Evolutionary conservation across 2,113 vertebrate species (phyloP), one percentile per base, ranked within the genome.

Genomic region (Phycodurus eques): DNA sequence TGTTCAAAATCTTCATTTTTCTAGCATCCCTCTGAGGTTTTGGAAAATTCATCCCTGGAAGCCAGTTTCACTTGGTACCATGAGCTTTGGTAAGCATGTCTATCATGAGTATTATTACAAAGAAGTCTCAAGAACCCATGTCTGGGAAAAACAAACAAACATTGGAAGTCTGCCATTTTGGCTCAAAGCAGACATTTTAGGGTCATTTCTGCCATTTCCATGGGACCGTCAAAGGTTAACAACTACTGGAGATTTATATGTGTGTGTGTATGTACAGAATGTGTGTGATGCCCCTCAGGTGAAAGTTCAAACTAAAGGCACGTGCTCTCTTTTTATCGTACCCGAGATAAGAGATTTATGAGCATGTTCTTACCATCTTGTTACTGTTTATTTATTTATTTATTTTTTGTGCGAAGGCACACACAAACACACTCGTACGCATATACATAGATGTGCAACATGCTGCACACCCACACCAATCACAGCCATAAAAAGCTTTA

Each of bases 281-380:
- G 13, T 17, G n/a, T 10, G 14, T 43, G 35, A 49, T 12, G 61
- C 46, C 35, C 46, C 62, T 63, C 72, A 62, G 76, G 83, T 85
- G 72, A 88, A 90, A 91, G 87, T 88, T 91, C 88, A 83, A 35
- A 65, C 13, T 12, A 8, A 77, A 67, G 67, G 43, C 43, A 5
- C 67, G 53, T 75, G 75, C 43, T 5, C 67, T 54, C 47, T 67
- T 67, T 81, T 85, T 82, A 87, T 85, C 70, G 53, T 75, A 75
- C 39, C 73, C 79, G 68, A 85, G 87, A 90, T 90, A 84, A 81
- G 85, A 77, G 75, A 77, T 62, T 22, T 70, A 22, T 71, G 59
- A 51, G 17, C 60, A 31, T 65, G 49, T 6, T 8, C 0, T 46
- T 14, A 22, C 42, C 42, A 44, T 19, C 39, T 4, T 1, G 10